Conservation (phyloP, 2,888 invertebrate genomes). For the Drosophila nr. fundita region DNA sequence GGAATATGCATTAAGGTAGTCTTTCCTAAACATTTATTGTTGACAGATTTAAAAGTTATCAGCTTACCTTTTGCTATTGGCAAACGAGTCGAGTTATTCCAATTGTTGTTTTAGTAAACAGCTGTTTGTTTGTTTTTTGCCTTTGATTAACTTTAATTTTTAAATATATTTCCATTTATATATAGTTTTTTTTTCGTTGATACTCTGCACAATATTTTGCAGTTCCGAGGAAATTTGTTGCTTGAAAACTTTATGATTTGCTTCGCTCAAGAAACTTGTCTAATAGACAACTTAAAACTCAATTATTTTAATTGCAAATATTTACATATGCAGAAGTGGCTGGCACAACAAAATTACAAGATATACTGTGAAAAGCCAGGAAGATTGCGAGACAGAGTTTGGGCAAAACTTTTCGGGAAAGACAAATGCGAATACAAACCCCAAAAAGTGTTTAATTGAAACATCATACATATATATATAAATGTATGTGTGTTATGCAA, state of each 20-base stretch:
- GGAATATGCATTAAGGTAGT: conserved; percentile 11
- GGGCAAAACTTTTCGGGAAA: conserved; percentile 20
- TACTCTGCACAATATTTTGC: neutral
- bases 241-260: conserved; percentile 32
- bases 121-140: neutral
- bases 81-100: neutral
- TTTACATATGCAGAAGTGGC: conserved; percentile 36
- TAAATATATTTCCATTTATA: neutral
- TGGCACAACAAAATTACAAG: neutral
- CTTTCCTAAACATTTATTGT: neutral
- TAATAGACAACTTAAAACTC: conserved; percentile 50
- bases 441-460: conserved; percentile 39
- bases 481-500: neutral
- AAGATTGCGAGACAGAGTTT: neutral
- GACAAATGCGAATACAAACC: conserved; percentile 22
- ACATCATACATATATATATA: conserved; percentile 18
- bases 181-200: neutral
- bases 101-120: neutral
- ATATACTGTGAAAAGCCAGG: neutral
- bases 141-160: neutral
- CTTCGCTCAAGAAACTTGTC: conserved; percentile 31
- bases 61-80: neutral
- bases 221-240: neutral
- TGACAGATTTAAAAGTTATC: conserved; percentile 1
- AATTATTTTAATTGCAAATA: conserved; percentile 65